Evolutionary conservation across 1,140 invertebrate genomes (phyloP).

Genomic region (Lordiphosa collinella): DNA sequence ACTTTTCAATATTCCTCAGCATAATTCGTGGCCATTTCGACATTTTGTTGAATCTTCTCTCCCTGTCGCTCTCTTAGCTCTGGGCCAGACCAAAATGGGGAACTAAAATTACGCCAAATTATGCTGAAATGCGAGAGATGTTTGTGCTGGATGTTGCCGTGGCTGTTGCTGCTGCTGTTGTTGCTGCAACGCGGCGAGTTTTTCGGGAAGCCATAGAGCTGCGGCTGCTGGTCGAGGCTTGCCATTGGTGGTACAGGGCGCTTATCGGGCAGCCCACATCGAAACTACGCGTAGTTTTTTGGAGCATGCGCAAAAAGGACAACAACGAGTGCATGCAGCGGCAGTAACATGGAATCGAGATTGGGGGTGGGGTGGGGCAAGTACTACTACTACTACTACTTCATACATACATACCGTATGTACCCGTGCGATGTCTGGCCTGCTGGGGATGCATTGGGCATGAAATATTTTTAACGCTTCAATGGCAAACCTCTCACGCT

Average conservation of each 20-base stretch:
- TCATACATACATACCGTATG: neutral
- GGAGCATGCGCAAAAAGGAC: conserved; percentile 41
- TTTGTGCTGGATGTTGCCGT: no score
- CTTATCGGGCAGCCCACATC: conserved; percentile 47
- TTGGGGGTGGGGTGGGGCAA: neutral
- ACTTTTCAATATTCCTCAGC: conserved; percentile 63
- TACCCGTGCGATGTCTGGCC: neutral
- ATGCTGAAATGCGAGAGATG: conserved; percentile 75
- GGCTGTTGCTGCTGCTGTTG: no score
- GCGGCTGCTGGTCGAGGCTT: conserved; percentile 1
- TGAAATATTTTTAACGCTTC: conserved; percentile 67
- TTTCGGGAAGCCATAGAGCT: conserved; percentile 40
- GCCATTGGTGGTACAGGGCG: conserved; percentile 11
- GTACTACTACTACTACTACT: conserved; percentile 1
- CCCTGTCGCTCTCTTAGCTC: neutral
- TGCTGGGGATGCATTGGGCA: conserved; percentile 29
- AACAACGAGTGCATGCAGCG: conserved; percentile 14
- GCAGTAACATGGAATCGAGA: neutral
- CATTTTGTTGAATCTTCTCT: conserved; percentile 34
- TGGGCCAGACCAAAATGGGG: conserved; percentile 24
- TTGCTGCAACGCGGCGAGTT: neutral
- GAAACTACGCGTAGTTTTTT: conserved; percentile 54
- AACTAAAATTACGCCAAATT: conserved; percentile 71
- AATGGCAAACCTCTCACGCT: conserved; percentile 35
- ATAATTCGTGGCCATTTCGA: conserved; percentile 45